Evolutionary conservation across 2,888 invertebrate species (phyloP), one percentile per base, ranked within the genome.

Genomic region (Scrobipalpa costella): DNA sequence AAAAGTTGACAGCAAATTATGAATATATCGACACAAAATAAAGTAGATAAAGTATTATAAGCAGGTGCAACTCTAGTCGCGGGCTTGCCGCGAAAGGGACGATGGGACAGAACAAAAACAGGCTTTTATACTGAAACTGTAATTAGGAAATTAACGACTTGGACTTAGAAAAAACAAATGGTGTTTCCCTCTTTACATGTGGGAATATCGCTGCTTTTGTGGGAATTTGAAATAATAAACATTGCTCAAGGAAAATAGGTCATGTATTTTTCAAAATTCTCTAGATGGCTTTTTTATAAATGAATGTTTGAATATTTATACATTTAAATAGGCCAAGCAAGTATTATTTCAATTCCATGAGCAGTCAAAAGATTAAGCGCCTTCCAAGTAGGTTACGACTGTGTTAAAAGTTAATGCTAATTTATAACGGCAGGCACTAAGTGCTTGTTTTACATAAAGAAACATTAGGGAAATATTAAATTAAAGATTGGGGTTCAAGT

Each of bases 111-210:
- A 80, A 85, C 80, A 84, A 87, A 89, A 89, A 89, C 83, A 80
- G 75, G 81, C 81, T 83, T 87, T 88, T 84, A 86, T 88, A 86
- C 82, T 78, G 78, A 81, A 85, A 85, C 84, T 87, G 88, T 88
- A 90, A 90, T 90, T 89, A 88, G 85, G 81, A 89, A 89, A 90
- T 90, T 90, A 90, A 88, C 87, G 86, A 84, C 83, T 81, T 77
- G 79, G 83, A 80, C 83, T 86, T 83, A 80, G 77, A 73, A 79
- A 79, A 73, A 85, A 88, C 85, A 86, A 88, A 88, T 85, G 84
- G 79, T 77, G 74, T 79, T 82, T 81, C 79, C 70, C 69, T 76
- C 74, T 77, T 79, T 81, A 69, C 83, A 80, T 83, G 82, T 83
- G 81, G 78, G 80, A 78, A 77, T 79, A 76, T 78, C 72, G 73